phyloP scores from a whole-genome alignment of 2,797 vertebrate genomes.

The Xiphorhynchus erythropygius region DNA sequence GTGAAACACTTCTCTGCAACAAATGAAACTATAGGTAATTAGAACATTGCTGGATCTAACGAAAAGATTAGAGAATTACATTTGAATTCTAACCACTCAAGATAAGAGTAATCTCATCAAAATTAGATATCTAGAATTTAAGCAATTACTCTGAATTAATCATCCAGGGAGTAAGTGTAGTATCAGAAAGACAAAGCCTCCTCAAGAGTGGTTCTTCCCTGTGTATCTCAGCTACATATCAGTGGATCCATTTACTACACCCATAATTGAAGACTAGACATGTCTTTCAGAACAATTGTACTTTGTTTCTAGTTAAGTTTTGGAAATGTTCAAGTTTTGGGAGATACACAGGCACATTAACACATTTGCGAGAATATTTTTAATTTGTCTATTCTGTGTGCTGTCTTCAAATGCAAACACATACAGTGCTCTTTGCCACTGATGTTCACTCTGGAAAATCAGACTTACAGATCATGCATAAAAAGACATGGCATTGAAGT shows the following conservation, averaged over 20 bases:
- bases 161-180: not conserved
- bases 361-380: not conserved
- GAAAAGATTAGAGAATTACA: not conserved
- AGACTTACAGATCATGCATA: not conserved
- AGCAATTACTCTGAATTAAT: not conserved
- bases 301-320: not conserved
- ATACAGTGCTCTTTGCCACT: not conserved
- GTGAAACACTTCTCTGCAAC: not conserved
- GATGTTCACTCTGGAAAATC: not conserved
- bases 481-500: not conserved
- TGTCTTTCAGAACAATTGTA: not conserved
- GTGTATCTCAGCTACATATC: not conserved
- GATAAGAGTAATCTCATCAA: not conserved
- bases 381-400: not conserved
- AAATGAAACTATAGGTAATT: not conserved
- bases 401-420: not conserved
- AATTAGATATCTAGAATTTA: not conserved
- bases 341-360: not conserved
- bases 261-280: not conserved
- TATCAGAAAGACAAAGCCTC: not conserved
- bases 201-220: not conserved
- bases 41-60: not conserved
- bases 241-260: not conserved
- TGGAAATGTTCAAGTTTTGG: not conserved
- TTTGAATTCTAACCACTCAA: not conserved